Percentiles rank a stretch among this genome's conserved stretches.
These are phyloP conservation scores for Electrophaes corylata DNA, from an alignment of 2,888 invertebrate species.

Conservation along the genomic window DNA sequence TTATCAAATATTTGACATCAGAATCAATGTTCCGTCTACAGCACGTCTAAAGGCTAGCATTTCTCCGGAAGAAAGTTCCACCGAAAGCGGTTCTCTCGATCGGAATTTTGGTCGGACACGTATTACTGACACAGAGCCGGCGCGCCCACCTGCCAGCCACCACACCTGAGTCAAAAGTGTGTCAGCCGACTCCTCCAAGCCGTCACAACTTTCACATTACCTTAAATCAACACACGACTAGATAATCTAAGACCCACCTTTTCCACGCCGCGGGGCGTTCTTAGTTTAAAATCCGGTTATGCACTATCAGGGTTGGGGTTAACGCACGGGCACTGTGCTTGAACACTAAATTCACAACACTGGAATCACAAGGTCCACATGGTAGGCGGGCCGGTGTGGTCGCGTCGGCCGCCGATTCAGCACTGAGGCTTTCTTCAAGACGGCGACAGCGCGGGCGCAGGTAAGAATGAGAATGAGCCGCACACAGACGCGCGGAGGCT, in stretches of 20 bases:
- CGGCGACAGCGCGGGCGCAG: conserved; percentile 70
- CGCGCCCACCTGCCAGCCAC: conserved; percentile 78
- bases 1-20: background rate
- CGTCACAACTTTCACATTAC: conserved; percentile 82
- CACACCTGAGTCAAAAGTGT: conserved; percentile 82
- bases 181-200: conserved; percentile 79
- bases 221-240: conserved; percentile 75
- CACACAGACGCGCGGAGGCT: conserved; percentile 48
- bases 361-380: conserved; percentile 76
- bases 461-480: conserved; percentile 72
- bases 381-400: conserved; percentile 75
- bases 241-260: conserved; percentile 66
- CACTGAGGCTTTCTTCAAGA: conserved; percentile 80
- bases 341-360: conserved; percentile 78
- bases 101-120: conserved; percentile 78
- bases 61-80: conserved; percentile 72
- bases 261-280: conserved; percentile 72
- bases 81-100: conserved; percentile 76
- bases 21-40: background rate
- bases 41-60: conserved; percentile 10
- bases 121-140: conserved; percentile 67
- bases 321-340: conserved; percentile 79
- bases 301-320: conserved; percentile 81
- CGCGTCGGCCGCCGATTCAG: conserved; percentile 79
- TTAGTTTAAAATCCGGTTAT: conserved; percentile 76